Evolutionary conservation across 2,113 vertebrate species (phyloP).

Genomic region (Pterocles gutturalis): DNA sequence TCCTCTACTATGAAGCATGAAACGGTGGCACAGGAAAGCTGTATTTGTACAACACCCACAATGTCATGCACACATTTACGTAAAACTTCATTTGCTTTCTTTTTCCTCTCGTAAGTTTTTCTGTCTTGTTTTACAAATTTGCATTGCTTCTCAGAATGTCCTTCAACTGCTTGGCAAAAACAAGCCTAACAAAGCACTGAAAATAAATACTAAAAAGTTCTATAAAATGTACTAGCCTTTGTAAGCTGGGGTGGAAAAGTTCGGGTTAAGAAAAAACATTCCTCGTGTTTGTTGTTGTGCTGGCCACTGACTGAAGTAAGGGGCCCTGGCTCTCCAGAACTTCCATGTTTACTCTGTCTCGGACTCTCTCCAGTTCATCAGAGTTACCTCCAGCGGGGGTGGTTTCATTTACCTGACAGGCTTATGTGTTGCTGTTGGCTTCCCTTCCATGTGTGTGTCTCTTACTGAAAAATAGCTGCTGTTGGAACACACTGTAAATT

Average conservation of each 20-base stretch:
- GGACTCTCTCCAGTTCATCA: neutral
- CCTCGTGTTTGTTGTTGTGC: neutral
- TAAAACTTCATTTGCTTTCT: neutral
- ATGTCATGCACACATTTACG: rapidly evolving
- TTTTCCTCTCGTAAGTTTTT: neutral
- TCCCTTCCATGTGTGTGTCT: neutral
- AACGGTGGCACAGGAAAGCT: neutral
- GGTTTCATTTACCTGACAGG: neutral
- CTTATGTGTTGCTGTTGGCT: neutral
- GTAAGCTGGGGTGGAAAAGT: neutral
- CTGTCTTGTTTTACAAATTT: neutral
- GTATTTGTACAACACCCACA: neutral
- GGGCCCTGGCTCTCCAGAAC: neutral
- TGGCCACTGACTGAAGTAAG: neutral
- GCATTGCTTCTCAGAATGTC: neutral
- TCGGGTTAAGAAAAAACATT: neutral
- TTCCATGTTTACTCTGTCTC: neutral
- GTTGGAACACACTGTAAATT: neutral
- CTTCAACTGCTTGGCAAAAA: neutral
- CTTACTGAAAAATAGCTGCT: neutral
- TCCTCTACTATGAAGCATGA: neutral
- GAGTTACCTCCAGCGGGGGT: neutral
- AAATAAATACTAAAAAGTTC: neutral
- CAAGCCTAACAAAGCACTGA: neutral
- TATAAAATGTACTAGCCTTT: neutral